These are phyloP conservation scores for Cepaea hortensis DNA, from an alignment of 2,888 invertebrate species.

Conservation along the genomic window DNA sequence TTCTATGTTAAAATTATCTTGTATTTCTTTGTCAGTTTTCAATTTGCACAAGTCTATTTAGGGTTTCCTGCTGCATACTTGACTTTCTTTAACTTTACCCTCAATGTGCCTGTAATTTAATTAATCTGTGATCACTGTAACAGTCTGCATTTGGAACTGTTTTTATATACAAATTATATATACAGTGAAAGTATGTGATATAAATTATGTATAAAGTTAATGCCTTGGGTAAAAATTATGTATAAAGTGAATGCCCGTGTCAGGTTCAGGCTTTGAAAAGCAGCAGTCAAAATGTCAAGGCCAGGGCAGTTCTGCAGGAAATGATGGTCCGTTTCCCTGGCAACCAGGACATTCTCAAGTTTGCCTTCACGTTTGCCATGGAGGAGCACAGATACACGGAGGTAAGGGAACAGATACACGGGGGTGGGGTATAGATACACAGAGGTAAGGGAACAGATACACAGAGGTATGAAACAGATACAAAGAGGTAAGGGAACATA, in stretches of 20 bases:
- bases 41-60: too few species aligned
- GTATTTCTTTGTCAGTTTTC: too few species aligned
- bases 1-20: too few species aligned
- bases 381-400: slow-evolving; percentile 25
- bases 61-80: too few species aligned
- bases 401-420: not conserved
- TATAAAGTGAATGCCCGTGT: not conserved
- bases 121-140: too few species aligned
- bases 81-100: too few species aligned
- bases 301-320: slow-evolving; percentile 28
- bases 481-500: not conserved
- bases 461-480: not conserved
- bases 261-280: slow-evolving; percentile 46
- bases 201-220: too few species aligned
- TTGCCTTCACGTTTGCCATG: slow-evolving; percentile 43
- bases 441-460: not conserved
- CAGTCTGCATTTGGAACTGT: too few species aligned
- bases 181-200: too few species aligned
- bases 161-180: too few species aligned
- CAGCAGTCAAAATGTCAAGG: slow-evolving; percentile 20
- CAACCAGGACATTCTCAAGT: slow-evolving; percentile 13
- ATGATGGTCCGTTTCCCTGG: slow-evolving; percentile 23
- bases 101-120: too few species aligned
- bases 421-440: not conserved
- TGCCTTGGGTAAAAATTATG: too few species aligned